Conservation (phyloP, 2,113 vertebrate genomes). For the Mionectes macconnelli region DNA sequence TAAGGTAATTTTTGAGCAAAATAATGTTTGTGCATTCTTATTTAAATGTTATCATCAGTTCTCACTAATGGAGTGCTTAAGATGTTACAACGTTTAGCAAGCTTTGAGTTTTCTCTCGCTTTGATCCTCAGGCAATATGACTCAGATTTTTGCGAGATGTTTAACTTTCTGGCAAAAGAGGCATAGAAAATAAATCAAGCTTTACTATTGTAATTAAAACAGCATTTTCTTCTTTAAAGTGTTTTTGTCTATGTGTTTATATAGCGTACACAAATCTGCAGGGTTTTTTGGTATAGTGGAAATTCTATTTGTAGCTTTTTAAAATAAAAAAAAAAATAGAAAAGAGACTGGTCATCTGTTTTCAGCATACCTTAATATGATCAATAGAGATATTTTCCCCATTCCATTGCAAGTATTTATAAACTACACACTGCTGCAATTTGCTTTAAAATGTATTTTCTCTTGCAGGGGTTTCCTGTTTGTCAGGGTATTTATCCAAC, state of each 20-base stretch:
- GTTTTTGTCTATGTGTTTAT: neutral
- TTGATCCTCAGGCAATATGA: neutral
- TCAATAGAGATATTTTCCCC: neutral
- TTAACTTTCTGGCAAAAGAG: neutral
- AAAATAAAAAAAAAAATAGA: neutral
- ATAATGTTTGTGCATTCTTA: neutral
- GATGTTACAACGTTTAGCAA: neutral
- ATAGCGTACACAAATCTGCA: neutral
- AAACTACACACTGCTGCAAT: neutral
- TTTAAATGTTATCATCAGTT: neutral
- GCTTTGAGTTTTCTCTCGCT: neutral
- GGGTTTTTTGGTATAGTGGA: neutral
- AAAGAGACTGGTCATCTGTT: neutral
- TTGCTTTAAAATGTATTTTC: conserved; percentile 20
- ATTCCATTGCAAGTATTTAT: conserved; percentile 6
- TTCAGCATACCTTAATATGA: neutral
- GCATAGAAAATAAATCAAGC: neutral
- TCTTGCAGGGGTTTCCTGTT: neutral
- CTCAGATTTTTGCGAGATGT: neutral
- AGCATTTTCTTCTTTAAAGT: neutral
- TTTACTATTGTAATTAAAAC: neutral
- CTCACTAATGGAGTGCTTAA: neutral
- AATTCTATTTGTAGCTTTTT: neutral
- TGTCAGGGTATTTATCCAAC: neutral
- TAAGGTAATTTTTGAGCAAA: neutral